Base-by-base conservation (phyloP, 2,888 invertebrate species). In the Perizoma affinitatum region DNA sequence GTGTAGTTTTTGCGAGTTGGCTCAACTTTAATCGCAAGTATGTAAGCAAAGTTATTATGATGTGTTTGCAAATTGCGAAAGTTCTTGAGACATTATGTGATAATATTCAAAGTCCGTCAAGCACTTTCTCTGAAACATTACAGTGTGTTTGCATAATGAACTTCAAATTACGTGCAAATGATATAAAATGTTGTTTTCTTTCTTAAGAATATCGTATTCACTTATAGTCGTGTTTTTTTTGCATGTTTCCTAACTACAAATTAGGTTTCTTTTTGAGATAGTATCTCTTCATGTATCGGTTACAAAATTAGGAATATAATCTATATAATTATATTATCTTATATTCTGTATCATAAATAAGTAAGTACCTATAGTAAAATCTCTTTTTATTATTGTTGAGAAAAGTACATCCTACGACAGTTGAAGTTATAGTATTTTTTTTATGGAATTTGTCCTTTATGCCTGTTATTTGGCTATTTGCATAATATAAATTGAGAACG, bases 71-170 rank as follows among this genome's bases (percentile, higher is more conserved):
- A 61, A 66, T 63, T 58, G 63, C 58, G 61, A 61, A 67, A 67
- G 63, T 63, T 63, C 44, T 50, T 49, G 51, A 58, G 65, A 68
- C 65, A 64, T 67, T 67, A 69, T 65, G 70, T 67, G 69, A 70
- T 73, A 79, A 78, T 73, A 74, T 72, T 77, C 55, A 55, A 60
- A 70, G 72, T 73, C 72, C 67, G 58, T 70, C 70, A 65, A 68
- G 59, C 68, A 71, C 73, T 76, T 76, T 78, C 72, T 66, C 72
- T 63, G 54, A 52, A 62, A 52, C 50, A 58, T 66, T 64, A 69
- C 66, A 60, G 67, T 61, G 62, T 63, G 62, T 68, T 69, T 67
- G 69, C 58, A 64, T 65, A 67, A 66, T 62, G 48, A 67, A 63
- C 58, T 43, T 57, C 10, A 55, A 52, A 63, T 49, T 61, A 58